Base-by-base conservation (phyloP, 2,113 vertebrate genomes). In the Bambusicola thoracicus region DNA sequence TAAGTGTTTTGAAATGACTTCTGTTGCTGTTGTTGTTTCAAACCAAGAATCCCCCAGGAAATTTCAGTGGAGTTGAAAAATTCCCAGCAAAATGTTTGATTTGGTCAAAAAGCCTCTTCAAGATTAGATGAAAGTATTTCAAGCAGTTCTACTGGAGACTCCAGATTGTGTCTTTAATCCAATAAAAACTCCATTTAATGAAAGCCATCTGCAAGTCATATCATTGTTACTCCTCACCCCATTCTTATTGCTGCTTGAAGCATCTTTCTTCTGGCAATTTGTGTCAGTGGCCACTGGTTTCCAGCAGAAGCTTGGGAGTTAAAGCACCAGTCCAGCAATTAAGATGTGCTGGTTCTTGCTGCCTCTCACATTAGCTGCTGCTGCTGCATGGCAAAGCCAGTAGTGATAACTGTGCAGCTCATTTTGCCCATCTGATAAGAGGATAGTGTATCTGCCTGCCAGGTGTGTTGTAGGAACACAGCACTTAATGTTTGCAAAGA, bases 381-480 rank as follows among this genome's bases (percentile, higher is more conserved):
- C 0, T 19, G 15, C 41, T 59, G 70, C 19, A 2, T 5, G 21
- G 48, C 65, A 75, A 56, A 59, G 56, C n/a, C 73, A 20, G 44
- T 29, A 3, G 0, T 4, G 49, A n/a, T 11, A 25, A 4, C 41
- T 46, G 14, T 34, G 63, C 40, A 32, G 86, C 49, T 91, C 56
- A 7, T 48, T 95, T 91, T 93, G 74, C 91, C 78, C 89, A 93
- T 92, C 89, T 94, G 87, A 96, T 95, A 93, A 93, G 55, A 41
- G 74, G 87, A 85, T 63, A 85, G 10, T 2, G 0, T 82, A 63
- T 82, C 91, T 76, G 36, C 63, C 81, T 89, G 78, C 58, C 89
- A 94, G 88, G 94, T 90, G 86, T 90, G 83, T 95, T 94, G 89
- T 90, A 75, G 70, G 86, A 62, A 92, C 80, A 78, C 76, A 95